These are phyloP conservation scores for Pristionchus fissidentatus DNA, from an alignment of 2,888 invertebrate species.

Conservation along the genomic window DNA sequence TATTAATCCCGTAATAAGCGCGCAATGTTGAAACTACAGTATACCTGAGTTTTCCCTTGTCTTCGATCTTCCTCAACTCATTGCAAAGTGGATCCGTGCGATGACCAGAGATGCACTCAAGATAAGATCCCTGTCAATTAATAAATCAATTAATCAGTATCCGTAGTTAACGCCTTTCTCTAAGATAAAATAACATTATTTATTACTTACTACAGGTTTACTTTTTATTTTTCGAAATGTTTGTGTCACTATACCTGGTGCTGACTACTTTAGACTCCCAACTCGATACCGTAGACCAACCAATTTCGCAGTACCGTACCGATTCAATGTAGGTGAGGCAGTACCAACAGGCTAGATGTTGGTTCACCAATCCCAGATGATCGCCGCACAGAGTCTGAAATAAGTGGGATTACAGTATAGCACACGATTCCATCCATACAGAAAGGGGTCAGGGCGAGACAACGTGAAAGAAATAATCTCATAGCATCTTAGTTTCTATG, in stretches of 20 bases:
- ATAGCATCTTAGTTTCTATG: no score
- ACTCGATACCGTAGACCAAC: neutral
- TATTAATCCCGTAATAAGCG: no score
- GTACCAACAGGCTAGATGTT: neutral
- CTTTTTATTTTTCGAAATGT: no score
- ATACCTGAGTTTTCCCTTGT: neutral
- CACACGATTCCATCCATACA: no score
- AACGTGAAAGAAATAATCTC: no score
- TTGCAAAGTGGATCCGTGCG: neutral
- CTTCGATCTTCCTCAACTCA: neutral
- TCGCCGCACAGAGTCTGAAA: conserved; percentile 4
- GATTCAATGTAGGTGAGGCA: neutral
- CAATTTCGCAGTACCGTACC: neutral
- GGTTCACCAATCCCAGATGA: neutral
- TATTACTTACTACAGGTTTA: no score
- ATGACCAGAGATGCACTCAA: neutral
- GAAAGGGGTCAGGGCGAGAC: no score
- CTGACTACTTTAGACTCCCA: no score
- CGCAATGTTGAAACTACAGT: no score
- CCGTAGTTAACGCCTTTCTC: neutral
- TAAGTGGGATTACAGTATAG: neutral
- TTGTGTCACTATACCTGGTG: no score
- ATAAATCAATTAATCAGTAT: neutral
- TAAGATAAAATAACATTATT: neutral
- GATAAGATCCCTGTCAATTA: neutral